Base-by-base conservation (phyloP, 1,140 invertebrate species). In the Zeugodacus cucurbitae region DNA sequence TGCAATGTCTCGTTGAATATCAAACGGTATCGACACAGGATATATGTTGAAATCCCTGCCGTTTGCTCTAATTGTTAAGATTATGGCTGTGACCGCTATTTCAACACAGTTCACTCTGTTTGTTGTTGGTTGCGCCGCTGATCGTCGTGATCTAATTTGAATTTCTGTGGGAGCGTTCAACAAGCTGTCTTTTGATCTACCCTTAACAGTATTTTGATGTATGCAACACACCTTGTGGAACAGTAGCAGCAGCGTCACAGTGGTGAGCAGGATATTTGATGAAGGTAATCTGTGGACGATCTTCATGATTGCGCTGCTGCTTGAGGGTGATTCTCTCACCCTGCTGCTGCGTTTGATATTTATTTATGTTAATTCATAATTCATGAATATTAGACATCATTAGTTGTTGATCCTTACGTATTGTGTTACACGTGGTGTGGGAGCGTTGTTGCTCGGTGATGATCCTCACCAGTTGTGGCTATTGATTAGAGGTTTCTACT, bases 321-420 rank as follows among this genome's bases (percentile, higher is more conserved):
- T 82, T 44, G 22, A 48, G 74, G 74, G 74, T 82, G 74, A 82
- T 44, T 82, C 48, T 11, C 34, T n/a, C n/a, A n/a, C n/a, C 48
- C 1, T 11, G 44, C 44, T 48, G 74, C 37, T 74, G 74, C n/a
- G 26, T 29, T 82, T 82, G 32, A 29, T 82, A 82, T 82, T 82
- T 82, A 82, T 82, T 82, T 82, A 82, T 82, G 74, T 82, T 44
- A 82, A 48, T 82, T 82, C 74, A 82, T 82, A 82, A 82, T 48
- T 82, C 41, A 82, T 82, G 41, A 82, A 82, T 82, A 82, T 82
- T 48, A 54, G 41, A 82, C 74, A n/a, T 82, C 41, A 82, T 82
- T 82, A 82, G 74, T 29, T 82, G 37, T 82, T 82, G 74, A 82
- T 54, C 11, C n/a, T 48, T 48, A 41, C n/a, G 74, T 82, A 82